phyloP scores from a whole-genome alignment of 2,888 invertebrate species.

The Panzeria rudis region DNA sequence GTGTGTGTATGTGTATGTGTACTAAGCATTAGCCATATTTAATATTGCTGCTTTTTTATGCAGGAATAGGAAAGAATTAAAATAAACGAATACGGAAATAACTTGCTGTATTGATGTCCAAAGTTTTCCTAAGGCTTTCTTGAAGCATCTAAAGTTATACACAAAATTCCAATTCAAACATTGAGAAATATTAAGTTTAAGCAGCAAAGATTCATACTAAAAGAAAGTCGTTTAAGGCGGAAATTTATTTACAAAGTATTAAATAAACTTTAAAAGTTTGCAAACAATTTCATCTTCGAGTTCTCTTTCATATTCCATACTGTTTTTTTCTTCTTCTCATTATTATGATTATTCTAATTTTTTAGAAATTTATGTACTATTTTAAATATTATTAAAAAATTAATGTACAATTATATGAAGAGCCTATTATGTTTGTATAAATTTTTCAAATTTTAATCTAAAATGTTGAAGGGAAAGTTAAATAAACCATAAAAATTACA shows the following conservation, averaged over 20 bases:
- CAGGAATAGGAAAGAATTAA: constrained; percentile 40
- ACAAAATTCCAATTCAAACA: neutral
- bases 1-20: neutral
- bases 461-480: too few species aligned
- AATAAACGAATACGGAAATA: constrained; percentile 63
- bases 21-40: constrained; percentile 27
- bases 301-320: neutral
- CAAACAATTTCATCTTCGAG: neutral
- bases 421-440: neutral
- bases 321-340: neutral
- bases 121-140: constrained; percentile 27
- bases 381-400: neutral
- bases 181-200: constrained; percentile 13
- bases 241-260: constrained; percentile 34
- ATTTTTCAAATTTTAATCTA: neutral
- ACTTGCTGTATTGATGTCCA: constrained; percentile 56
- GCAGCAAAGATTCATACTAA: constrained; percentile 16
- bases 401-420: neutral
- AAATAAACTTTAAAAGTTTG: constrained; percentile 5
- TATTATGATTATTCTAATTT: neutral
- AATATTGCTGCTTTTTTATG: constrained; percentile 17
- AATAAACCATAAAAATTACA: too few species aligned
- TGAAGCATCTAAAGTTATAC: neutral
- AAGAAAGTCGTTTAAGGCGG: constrained; percentile 25
- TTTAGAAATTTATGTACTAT: neutral